Percentiles rank a stretch among this genome's conserved stretches.
Evolutionary conservation across 2,888 invertebrate species (phyloP).

Genomic region (Epiblema foenella): DNA sequence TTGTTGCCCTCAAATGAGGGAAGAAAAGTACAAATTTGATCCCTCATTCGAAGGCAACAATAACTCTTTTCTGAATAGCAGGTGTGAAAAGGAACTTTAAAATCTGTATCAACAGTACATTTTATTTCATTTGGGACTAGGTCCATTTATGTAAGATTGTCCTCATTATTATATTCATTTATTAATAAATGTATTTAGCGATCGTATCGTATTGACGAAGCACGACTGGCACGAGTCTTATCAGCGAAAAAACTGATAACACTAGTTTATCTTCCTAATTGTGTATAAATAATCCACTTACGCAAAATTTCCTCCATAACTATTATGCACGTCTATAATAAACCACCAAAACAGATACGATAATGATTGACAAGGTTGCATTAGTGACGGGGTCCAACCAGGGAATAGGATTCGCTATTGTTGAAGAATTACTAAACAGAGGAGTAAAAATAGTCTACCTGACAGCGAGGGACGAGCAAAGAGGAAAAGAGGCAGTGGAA

Average conservation of each 20-base stretch:
- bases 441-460: constrained; percentile 42
- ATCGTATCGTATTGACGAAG: too few relatives aligned
- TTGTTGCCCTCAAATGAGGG: too few relatives aligned
- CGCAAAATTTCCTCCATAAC: not conserved
- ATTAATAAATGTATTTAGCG: too few relatives aligned
- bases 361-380: constrained; percentile 43
- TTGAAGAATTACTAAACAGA: constrained; percentile 39
- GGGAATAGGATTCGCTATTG: constrained; percentile 45
- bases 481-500: constrained; percentile 40
- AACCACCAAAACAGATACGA: not conserved
- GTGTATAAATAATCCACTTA: constrained; percentile 2
- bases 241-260: not conserved
- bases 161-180: too few relatives aligned
- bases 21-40: too few relatives aligned
- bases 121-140: too few relatives aligned
- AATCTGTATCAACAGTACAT: too few relatives aligned
- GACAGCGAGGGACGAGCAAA: constrained; percentile 38
- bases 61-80: too few relatives aligned
- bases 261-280: not conserved
- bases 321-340: not conserved
- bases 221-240: too few relatives aligned
- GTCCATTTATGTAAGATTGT: too few relatives aligned
- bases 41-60: too few relatives aligned
- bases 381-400: constrained; percentile 45
- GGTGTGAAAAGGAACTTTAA: too few relatives aligned